Conservation (phyloP, 2,797 vertebrate genomes). For the Tragelaphus oryx region DNA sequence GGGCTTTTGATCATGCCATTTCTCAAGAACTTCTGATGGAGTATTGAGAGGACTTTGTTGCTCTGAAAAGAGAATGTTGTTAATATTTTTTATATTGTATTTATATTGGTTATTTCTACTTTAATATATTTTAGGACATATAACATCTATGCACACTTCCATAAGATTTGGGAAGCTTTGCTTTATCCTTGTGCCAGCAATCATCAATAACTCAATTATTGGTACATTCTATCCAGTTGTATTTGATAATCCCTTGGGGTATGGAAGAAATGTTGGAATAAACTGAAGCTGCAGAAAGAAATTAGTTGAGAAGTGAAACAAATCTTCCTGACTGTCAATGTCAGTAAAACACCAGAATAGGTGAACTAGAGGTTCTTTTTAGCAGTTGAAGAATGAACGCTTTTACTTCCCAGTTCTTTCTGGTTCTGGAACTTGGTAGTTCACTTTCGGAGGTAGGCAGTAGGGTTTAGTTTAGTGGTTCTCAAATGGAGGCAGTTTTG, state of each 20-base stretch:
- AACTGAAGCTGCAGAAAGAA: slow-evolving; percentile 3
- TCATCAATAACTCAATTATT: neutral
- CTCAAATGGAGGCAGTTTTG: neutral
- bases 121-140: neutral
- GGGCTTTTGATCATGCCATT: neutral
- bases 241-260: neutral
- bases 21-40: neutral
- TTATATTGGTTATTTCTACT: neutral
- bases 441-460: neutral
- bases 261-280: neutral
- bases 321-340: neutral
- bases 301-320: neutral
- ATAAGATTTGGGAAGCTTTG: neutral
- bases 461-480: neutral
- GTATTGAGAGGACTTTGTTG: neutral
- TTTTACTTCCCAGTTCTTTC: slow-evolving; percentile 17
- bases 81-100: neutral
- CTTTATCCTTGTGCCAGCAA: neutral
- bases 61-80: neutral
- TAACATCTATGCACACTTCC: neutral
- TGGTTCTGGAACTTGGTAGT: neutral
- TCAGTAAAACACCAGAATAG: neutral
- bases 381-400: neutral
- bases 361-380: neutral
- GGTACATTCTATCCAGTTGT: neutral